Conservation (phyloP, 2,888 invertebrate genomes). For the Sycophila texana region DNA sequence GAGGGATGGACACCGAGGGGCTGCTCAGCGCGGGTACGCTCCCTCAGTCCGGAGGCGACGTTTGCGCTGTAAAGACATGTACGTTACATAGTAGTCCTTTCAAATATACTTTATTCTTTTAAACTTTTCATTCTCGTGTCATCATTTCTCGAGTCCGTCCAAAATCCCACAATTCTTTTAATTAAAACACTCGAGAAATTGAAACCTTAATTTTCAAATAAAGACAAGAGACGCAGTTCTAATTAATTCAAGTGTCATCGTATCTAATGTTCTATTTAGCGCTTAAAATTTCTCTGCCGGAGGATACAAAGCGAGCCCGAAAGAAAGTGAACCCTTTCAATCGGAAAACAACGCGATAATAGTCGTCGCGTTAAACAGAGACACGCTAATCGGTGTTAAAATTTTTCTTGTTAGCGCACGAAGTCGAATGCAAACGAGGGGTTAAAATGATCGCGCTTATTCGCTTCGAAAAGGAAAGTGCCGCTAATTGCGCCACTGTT, state of each 20-base stretch:
- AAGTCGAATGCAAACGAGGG: slow-evolving; percentile 10
- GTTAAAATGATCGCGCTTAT: neutral
- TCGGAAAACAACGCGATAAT: neutral
- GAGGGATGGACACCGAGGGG: no score
- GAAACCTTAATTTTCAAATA: no score
- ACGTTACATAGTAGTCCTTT: no score
- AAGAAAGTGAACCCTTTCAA: slow-evolving; percentile 17
- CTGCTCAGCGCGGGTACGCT: no score
- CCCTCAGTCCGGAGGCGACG: no score
- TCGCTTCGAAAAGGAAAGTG: slow-evolving; percentile 1
- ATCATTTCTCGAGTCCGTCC: no score
- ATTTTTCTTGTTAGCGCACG: slow-evolving; percentile 16
- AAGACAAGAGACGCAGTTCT: neutral
- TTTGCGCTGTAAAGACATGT: no score
- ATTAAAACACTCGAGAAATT: neutral
- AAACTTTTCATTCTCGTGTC: no score
- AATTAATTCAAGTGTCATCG: neutral
- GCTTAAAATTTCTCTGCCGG: neutral
- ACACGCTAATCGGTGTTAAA: slow-evolving; percentile 35
- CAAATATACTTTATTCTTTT: no score
- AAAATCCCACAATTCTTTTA: no score
- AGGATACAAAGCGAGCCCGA: slow-evolving; percentile 9
- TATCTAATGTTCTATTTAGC: neutral
- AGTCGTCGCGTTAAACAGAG: slow-evolving; percentile 25
- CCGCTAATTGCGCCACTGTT: no score